Conservation (phyloP, 1,140 invertebrate genomes). For the Drosophila mojavensis region DNA sequence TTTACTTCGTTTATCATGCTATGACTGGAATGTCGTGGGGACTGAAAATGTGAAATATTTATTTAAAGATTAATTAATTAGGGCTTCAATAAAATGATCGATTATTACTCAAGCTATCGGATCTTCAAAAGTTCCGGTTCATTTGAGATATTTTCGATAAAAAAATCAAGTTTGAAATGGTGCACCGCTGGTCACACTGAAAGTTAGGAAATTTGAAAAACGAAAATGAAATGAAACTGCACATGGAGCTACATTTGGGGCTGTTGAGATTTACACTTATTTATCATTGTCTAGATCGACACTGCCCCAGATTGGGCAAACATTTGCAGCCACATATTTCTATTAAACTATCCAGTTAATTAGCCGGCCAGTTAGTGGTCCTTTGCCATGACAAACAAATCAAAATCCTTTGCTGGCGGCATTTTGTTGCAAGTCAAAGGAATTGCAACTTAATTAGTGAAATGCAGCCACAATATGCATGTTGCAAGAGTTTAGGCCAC, state of each 20-base stretch:
- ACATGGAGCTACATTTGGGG: no score
- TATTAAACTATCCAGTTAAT: not conserved
- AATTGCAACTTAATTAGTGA: constrained; percentile 38
- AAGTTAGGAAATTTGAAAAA: no score
- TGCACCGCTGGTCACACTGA: not conserved
- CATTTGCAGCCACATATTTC: not conserved
- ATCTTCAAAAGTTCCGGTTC: not conserved
- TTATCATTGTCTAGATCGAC: no score
- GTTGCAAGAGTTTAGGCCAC: not conserved
- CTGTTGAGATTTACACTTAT: no score
- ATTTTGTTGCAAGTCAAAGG: constrained; percentile 18
- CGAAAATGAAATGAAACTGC: no score
- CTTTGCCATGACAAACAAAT: constrained; percentile 13
- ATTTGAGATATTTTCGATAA: no score
- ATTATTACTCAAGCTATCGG: not conserved
- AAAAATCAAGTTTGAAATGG: not conserved
- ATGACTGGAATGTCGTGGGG: no score
- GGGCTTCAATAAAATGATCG: no score
- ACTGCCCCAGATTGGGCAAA: not conserved
- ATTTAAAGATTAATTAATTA: not conserved
- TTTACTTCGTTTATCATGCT: no score
- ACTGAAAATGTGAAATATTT: not conserved
- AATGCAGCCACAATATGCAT: constrained; percentile 6
- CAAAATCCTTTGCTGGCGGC: constrained; percentile 6
- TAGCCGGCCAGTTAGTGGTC: not conserved